Base-by-base conservation (phyloP, 2,888 invertebrate species). In the Drosophila crucigera region DNA sequence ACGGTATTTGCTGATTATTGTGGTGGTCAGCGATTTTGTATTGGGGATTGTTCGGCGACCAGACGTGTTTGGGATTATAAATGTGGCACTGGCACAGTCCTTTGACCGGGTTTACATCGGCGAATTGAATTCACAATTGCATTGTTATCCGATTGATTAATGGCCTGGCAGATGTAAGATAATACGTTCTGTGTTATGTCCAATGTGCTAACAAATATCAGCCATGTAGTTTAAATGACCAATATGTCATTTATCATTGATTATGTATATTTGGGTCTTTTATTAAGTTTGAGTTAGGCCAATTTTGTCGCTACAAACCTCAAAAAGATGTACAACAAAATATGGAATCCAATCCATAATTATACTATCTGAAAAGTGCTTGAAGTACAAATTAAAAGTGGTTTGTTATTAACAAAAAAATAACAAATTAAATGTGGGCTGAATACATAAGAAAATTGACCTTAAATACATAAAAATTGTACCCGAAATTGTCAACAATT, bases 21-120 rank as follows among this genome's bases (percentile, higher is more conserved):
- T 59, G 77, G 28, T 56, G 56, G 78, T 81, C 83, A 86, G 82
- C 67, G 55, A 66, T 73, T 75, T 82, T 71, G 53, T 71, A 22
- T 67, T 68, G 71, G 30, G 56, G 28, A 9, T 43, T 25, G 54
- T 43, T 19, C 33, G 19, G 22, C 28, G 31, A 22, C 54, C 54
- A 35, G 25, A 64, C 65, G 66, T 72, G 80, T 22, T 37, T 49
- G 56, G 50, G 22, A 25, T 67, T 73, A 74, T 61, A 61, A 74
- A 67, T 58, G 67, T 55, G 66, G n/a, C 25, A 47, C 25, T 39
- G 41, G 25, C 14, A 25, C 47, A 41, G 33, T 49, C n/a, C 53
- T 43, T 58, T 39, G 49, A 11, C 30, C n/a, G 25, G 39, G 28
- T 25, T 62, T 16, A 61, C 62, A 67, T 56, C 56, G 58, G n/a